Evolutionary conservation across 2,113 vertebrate species (phyloP), one percentile per base, ranked within the genome.

Genomic region (Otocyon megalotis): DNA sequence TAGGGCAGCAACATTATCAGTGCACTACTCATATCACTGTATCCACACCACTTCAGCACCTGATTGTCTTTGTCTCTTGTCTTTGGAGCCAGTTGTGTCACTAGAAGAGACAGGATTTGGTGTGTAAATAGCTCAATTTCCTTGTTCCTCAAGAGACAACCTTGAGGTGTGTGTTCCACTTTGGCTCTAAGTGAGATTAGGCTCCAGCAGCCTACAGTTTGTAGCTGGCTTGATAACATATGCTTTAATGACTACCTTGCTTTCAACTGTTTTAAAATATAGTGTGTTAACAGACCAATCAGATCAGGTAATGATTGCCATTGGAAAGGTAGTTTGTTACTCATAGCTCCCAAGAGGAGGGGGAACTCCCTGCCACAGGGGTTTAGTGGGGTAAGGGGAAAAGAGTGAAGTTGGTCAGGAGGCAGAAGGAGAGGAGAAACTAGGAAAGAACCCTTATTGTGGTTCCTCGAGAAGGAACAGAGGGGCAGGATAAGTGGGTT

Each of bases 1-100:
- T 90, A 30, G 30, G 19, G 8, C 8, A 65, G 28, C 13, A 15
- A 30, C 30, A 32, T 54, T 63, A 28, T 7, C 37, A 26, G 4
- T 71, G 10, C 4, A 17, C 8, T 22, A 56, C 2, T 53, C 35
- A 6, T 13, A 19, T 19, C 8, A 48, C 28, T 72, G 43, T 20
- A 1, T 37, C 28, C 7, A 4, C 35, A 20, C 16, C 43, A 56
- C 4, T 14, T 26, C 76, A 65, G 35, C 15, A 30, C 19, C 24
- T 58, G 43, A 43, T 63, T 84, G 88, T 48, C 60, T 84, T 84
- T 43, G 30, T 81, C 50, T 72, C 14, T 94, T 32, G 37, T 82
- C 50, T 30, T 24, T 60, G 35, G 17, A 90, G 32, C 26, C 60
- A 65, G 5, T 22, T 89, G 15, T 89, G 63, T 9, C 30, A 89